Conservation (phyloP, 1,140 invertebrate genomes). For the Neomicropteryx cornuta region DNA sequence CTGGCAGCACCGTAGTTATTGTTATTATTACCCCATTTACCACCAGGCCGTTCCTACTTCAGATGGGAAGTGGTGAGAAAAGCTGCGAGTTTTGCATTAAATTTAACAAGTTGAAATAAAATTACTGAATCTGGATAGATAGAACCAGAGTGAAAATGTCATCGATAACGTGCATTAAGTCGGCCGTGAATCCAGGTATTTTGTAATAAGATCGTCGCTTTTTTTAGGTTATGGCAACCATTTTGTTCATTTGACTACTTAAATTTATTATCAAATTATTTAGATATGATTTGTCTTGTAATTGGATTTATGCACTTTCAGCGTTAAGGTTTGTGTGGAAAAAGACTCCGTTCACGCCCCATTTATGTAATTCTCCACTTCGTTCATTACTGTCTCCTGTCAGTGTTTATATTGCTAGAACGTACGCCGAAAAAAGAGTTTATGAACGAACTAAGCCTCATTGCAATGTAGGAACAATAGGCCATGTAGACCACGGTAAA, state of each 20-base stretch:
- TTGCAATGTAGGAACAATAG: conserved; percentile 97
- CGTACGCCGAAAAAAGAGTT: conserved; percentile 64
- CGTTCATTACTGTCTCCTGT: conserved; percentile 20
- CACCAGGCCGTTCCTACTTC: no score
- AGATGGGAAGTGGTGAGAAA: no score
- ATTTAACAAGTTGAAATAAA: no score
- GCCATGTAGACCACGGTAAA: conserved; percentile 99
- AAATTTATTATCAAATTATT: not conserved
- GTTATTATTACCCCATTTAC: no score
- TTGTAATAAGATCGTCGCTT: not conserved
- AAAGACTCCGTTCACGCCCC: conserved; percentile 5
- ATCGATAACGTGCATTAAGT: no score
- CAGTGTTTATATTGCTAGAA: conserved; percentile 28
- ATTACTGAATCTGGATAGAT: no score
- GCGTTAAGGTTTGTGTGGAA: conserved; percentile 6
- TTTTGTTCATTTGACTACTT: not conserved
- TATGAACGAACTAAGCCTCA: conserved; percentile 82
- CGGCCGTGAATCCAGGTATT: no score
- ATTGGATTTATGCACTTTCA: no score
- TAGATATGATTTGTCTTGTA: no score
- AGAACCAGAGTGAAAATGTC: no score
- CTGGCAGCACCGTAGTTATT: no score
- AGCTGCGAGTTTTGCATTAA: no score
- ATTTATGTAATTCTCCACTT: conserved; percentile 8
- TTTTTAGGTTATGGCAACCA: conserved; percentile 6